Conservation (phyloP, 2,113 vertebrate species). For the Lonchura striata region DNA sequence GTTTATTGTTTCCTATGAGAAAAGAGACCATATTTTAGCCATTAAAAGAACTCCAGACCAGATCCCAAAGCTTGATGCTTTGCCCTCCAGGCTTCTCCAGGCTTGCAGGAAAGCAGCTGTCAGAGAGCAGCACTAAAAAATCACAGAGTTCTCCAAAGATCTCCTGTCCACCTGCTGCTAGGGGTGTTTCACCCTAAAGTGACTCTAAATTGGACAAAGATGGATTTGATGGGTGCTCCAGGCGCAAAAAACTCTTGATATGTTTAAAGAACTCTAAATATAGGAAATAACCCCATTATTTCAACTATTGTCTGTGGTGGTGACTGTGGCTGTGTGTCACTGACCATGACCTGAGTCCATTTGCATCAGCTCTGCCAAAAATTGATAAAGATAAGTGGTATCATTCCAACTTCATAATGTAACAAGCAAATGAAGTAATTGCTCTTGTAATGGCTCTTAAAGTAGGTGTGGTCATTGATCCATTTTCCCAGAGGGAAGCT, state of each 20-base stretch:
- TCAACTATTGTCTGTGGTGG: background rate
- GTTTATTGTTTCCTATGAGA: background rate
- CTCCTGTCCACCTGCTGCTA: background rate
- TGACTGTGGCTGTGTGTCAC: background rate
- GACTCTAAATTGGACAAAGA: background rate
- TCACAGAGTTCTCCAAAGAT: background rate
- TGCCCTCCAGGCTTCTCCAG: background rate
- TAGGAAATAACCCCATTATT: background rate
- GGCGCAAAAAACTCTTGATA: background rate
- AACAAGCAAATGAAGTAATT: background rate
- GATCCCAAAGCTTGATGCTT: background rate
- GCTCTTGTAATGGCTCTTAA: background rate
- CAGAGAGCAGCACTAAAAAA: background rate
- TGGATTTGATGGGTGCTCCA: too few species aligned
- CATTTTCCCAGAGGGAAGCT: background rate
- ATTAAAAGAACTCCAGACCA: background rate
- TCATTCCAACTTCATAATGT: background rate
- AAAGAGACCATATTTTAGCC: background rate
- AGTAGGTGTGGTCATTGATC: background rate
- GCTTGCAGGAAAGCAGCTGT: background rate
- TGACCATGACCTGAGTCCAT: background rate
- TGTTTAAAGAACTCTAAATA: background rate
- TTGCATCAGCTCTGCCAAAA: background rate
- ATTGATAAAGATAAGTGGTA: background rate
- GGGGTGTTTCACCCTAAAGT: background rate